A percentile compares a stretch with the other conserved stretches of the same genome.
Evolutionary conservation across 2,797 vertebrate genomes (phyloP).

Genomic region (Micrastur ruficollis): DNA sequence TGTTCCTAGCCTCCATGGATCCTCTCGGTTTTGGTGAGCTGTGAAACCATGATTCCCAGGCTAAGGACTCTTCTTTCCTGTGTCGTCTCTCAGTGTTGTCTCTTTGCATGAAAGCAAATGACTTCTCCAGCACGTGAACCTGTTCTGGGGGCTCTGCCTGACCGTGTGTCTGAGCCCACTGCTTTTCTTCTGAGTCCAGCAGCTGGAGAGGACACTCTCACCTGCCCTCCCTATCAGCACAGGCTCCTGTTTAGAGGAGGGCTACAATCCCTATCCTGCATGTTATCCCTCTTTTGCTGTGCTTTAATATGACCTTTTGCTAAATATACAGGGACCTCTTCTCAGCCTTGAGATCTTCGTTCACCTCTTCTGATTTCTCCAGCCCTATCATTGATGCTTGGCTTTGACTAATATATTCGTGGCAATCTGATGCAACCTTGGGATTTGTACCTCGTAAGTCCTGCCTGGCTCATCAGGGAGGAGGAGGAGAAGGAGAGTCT

Average conservation of each 20-base stretch:
- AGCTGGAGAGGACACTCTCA: neutral
- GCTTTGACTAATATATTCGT: neutral
- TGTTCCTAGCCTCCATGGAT: neutral
- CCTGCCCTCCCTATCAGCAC: rapidly evolving
- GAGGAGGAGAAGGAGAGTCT: neutral
- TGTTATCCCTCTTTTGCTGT: neutral
- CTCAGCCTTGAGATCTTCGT: neutral
- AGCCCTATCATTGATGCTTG: neutral
- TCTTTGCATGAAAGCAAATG: neutral
- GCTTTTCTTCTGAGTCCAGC: neutral
- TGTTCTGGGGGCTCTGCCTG: neutral
- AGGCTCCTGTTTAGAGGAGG: neutral
- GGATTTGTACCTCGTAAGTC: neutral
- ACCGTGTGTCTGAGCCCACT: neutral
- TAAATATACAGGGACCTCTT: rapidly evolving
- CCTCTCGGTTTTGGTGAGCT: neutral
- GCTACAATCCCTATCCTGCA: neutral
- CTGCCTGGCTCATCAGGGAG: neutral
- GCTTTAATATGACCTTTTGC: neutral
- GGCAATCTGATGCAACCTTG: neutral
- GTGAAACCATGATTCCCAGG: neutral
- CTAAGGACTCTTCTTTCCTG: neutral
- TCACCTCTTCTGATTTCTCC: neutral
- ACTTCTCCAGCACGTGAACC: neutral
- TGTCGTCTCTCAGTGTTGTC: neutral